A percentile compares a stretch with the other conserved stretches of the same genome.
These are phyloP conservation scores for Chaetophractus vellerosus DNA, from an alignment of 2,797 vertebrate species.

Conservation along the genomic window DNA sequence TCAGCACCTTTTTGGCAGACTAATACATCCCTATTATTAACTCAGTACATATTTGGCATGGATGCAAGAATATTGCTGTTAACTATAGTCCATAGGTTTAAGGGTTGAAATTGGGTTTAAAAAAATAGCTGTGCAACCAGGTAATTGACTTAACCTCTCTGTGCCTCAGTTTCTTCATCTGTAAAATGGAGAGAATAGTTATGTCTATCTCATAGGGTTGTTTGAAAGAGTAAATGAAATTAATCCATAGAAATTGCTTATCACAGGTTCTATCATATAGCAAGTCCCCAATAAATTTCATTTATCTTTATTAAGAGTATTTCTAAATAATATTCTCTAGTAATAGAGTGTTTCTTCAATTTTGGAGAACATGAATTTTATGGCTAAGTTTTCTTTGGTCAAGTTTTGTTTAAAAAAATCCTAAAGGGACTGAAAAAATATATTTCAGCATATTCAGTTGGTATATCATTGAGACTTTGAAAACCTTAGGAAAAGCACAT, in stretches of 20 bases:
- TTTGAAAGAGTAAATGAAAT: neutral
- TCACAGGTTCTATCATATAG: neutral
- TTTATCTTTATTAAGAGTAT: conserved; percentile 21
- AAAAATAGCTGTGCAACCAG: neutral
- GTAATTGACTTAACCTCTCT: neutral
- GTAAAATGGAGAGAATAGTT: neutral
- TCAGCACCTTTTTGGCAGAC: no score
- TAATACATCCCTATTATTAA: no score
- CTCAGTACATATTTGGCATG: no score
- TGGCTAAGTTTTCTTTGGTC: neutral
- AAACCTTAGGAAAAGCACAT: conserved; percentile 1
- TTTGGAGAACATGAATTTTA: conserved; percentile 3
- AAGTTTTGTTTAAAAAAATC: neutral
- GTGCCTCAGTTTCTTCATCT: conserved; percentile 26
- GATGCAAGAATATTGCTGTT: no score
- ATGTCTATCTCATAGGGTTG: neutral
- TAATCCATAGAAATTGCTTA: neutral
- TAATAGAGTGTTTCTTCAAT: neutral
- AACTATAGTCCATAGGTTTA: neutral
- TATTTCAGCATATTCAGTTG: neutral
- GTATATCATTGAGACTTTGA: neutral
- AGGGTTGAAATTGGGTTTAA: neutral
- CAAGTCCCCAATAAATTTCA: neutral
- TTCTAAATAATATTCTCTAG: neutral
- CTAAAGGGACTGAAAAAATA: conserved; percentile 2